Base-by-base conservation (phyloP, 2,797 vertebrate genomes). In the Sebastes baramenuke region DNA sequence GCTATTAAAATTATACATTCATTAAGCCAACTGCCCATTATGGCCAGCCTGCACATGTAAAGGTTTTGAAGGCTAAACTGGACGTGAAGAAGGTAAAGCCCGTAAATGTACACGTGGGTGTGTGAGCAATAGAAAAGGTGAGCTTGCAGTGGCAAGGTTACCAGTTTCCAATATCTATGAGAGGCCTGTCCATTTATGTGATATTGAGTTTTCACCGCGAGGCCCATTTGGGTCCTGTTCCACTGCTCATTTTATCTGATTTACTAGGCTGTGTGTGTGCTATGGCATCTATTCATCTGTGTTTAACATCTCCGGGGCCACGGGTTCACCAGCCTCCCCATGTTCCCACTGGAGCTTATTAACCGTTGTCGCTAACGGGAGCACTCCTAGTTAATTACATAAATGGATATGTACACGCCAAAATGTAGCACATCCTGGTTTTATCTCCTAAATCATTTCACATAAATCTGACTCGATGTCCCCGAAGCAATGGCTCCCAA, bases 221-320 rank as follows among this genome's bases (percentile, higher is more conserved):
- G 88, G 85, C 82, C 94, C 92, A 93, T 94, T 94, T 91, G 89
- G 75, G 87, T 91, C 82, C 89, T 79, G 89, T 82, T 89, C 87
- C 72, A 29, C 59, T 58, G 83, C 93, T 93, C 93, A 85, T 94
- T 94, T 87, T 75, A 81, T 75, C 88, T 94, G 94, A 95, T 95
- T 95, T 95, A 95, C 89, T 81, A 68, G 88, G 68, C 71, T 4
- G 80, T 36, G 87, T 70, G 91, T 89, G 91, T 80, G 93, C 90
- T 67, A 67, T 85, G 92, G 90, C 94, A 91, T 94, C 91, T 93
- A 94, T 94, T 94, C 92, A 92, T 94, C 94, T 94, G 92, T 94
- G 94, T 93, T 94, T 91, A 94, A 94, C 95, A 94, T 95, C 92
- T 94, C 89, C 76, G 32, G 90, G 94, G 93, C 92, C 93, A 92